A percentile compares a stretch with the other conserved stretches of the same genome.
Conservation (phyloP, 2,113 vertebrate species). For the Bufo bufo region DNA sequence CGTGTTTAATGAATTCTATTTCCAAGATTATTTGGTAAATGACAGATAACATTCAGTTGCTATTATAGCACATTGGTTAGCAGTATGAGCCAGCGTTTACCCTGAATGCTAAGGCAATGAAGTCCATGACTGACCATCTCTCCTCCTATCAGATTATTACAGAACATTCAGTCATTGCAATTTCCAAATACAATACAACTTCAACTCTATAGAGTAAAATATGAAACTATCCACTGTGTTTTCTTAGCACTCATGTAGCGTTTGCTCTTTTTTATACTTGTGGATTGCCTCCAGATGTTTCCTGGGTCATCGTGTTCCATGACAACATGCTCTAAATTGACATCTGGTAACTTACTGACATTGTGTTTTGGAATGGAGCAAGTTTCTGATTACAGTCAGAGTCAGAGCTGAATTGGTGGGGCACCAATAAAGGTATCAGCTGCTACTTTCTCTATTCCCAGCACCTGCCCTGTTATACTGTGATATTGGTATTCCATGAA, state of each 20-base stretch:
- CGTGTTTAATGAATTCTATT: too few relatives aligned
- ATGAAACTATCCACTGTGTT: neutral
- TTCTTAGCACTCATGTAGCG: neutral
- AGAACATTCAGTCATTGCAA: neutral
- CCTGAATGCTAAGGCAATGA: too few relatives aligned
- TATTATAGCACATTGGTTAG: too few relatives aligned
- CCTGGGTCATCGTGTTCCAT: conserved; percentile 31
- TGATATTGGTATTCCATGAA: neutral
- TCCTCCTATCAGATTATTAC: too few relatives aligned
- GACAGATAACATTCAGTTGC: too few relatives aligned
- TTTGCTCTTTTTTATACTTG: neutral
- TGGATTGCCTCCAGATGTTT: conserved; percentile 41
- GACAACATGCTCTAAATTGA: conserved; percentile 30
- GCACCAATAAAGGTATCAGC: neutral
- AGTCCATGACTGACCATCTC: too few relatives aligned
- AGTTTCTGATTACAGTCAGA: neutral
- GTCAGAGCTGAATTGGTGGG: neutral
- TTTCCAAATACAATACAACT: neutral
- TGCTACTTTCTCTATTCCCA: neutral
- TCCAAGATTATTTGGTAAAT: too few relatives aligned
- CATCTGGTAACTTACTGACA: neutral
- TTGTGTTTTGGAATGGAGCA: neutral
- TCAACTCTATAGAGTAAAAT: too few relatives aligned
- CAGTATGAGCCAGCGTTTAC: too few relatives aligned
- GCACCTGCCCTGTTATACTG: neutral